Percentiles rank a stretch among this genome's conserved stretches.
Evolutionary conservation across 2,113 vertebrate species (phyloP).

Genomic region (Butastur rufipennis): DNA sequence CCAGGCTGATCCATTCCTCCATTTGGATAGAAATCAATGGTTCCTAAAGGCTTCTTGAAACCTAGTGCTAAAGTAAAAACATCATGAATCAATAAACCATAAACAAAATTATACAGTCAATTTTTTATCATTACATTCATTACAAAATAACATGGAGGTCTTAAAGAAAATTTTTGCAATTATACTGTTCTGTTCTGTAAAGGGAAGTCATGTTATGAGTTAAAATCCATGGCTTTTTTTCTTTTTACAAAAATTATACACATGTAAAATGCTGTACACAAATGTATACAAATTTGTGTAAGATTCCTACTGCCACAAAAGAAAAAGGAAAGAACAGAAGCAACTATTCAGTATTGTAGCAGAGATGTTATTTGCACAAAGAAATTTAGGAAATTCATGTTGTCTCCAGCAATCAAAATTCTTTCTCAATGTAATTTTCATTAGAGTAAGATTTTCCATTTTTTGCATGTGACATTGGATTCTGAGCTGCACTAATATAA

Average conservation of each 20-base stretch:
- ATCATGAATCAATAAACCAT: not conserved
- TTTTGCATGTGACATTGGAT: not conserved
- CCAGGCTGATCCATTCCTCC: constrained; percentile 89
- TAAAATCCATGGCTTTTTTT: not conserved
- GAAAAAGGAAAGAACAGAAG: not conserved
- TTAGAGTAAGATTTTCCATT: not conserved
- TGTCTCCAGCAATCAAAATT: not conserved
- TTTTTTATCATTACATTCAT: not conserved
- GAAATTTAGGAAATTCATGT: not conserved
- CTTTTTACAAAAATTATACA: not conserved
- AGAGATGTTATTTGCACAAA: not conserved
- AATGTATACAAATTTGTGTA: not conserved
- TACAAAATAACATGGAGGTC: not conserved
- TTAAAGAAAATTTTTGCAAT: not conserved
- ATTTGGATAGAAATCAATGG: constrained; percentile 91
- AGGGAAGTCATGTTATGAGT: not conserved
- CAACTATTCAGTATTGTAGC: not conserved
- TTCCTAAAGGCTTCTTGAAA: constrained; percentile 79
- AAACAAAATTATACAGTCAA: not conserved
- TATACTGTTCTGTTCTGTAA: not conserved
- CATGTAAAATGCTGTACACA: not conserved
- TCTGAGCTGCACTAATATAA: not conserved
- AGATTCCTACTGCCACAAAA: not conserved
- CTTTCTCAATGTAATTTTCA: not conserved
- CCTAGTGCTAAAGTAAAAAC: constrained; percentile 73